Conservation (phyloP, 2,797 vertebrate genomes). For the Lophotriccus pileatus region DNA sequence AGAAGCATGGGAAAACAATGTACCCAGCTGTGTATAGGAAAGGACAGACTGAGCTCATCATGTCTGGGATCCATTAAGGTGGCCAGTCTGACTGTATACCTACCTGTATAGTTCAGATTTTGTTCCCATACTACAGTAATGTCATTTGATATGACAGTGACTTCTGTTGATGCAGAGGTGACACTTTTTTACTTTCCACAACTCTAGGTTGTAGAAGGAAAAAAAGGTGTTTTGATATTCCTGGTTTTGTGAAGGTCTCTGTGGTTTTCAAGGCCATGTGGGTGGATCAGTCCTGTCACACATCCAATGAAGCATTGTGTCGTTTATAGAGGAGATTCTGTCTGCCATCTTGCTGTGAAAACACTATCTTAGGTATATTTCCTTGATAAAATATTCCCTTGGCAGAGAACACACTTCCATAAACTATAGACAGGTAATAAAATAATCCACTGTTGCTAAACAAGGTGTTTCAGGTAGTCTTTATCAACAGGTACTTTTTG, state of each 20-base stretch:
- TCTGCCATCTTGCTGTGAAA: not conserved
- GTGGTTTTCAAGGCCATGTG: not conserved
- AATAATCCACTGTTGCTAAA: not conserved
- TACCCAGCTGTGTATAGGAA: not conserved
- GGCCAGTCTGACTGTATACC: not conserved
- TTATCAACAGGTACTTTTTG: not conserved
- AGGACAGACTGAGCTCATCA: not conserved
- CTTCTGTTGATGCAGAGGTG: not conserved
- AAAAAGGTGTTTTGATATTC: rapidly evolving
- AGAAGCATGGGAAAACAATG: not conserved
- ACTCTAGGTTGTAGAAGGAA: not conserved
- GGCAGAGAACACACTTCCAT: not conserved
- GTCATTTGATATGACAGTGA: not conserved
- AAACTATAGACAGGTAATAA: not conserved
- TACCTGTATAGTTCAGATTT: not conserved
- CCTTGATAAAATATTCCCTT: not conserved
- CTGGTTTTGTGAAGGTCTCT: not conserved
- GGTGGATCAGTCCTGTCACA: not conserved
- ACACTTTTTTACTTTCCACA: not conserved
- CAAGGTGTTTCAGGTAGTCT: rapidly evolving
- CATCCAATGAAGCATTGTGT: not conserved
- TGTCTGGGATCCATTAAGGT: not conserved
- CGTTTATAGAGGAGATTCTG: not conserved
- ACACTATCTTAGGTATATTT: not conserved
- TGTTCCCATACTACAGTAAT: not conserved